phyloP scores from a whole-genome alignment of 1,140 invertebrate genomes.

The Drosophila oshimai region DNA sequence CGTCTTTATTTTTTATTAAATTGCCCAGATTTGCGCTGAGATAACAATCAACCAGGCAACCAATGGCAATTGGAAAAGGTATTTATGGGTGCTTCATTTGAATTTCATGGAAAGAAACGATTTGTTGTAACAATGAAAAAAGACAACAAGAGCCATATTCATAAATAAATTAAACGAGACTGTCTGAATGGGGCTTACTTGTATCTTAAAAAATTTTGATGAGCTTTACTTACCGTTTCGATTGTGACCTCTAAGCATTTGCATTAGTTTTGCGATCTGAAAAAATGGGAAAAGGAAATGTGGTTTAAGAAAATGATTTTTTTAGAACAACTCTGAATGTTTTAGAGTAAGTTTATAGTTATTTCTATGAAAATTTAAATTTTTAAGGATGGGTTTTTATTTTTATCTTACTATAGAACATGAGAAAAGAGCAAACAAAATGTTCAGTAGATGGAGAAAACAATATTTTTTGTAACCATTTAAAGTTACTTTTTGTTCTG shows the following conservation, averaged over 20 bases:
- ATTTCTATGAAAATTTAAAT: too few species aligned
- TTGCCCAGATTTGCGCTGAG: constrained; percentile 59
- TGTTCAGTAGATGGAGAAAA: too few species aligned
- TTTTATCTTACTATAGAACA: too few species aligned
- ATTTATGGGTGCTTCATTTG: constrained; percentile 34
- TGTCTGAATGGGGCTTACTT: constrained; percentile 2
- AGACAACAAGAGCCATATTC: background rate
- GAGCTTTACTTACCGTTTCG: constrained; percentile 3
- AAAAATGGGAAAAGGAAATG: background rate
- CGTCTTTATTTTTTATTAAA: constrained; percentile 65
- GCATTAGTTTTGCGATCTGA: background rate
- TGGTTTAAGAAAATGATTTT: background rate
- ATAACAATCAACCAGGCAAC: constrained; percentile 34
- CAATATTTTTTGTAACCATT: too few species aligned
- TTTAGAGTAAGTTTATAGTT: too few species aligned
- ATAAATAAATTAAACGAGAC: constrained; percentile 38
- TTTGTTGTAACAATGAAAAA: background rate
- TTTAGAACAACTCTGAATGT: too few species aligned
- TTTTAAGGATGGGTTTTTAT: too few species aligned
- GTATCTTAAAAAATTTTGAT: background rate
- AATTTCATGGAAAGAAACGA: constrained; percentile 7
- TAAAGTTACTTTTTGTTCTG: background rate
- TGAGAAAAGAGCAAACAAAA: too few species aligned
- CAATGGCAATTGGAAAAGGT: constrained; percentile 21
- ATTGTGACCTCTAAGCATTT: background rate